Percentiles rank a stretch among this genome's conserved stretches.
These are phyloP conservation scores for Anser brachyrhynchus DNA, from an alignment of 2,113 vertebrate genomes.

Conservation along the genomic window DNA sequence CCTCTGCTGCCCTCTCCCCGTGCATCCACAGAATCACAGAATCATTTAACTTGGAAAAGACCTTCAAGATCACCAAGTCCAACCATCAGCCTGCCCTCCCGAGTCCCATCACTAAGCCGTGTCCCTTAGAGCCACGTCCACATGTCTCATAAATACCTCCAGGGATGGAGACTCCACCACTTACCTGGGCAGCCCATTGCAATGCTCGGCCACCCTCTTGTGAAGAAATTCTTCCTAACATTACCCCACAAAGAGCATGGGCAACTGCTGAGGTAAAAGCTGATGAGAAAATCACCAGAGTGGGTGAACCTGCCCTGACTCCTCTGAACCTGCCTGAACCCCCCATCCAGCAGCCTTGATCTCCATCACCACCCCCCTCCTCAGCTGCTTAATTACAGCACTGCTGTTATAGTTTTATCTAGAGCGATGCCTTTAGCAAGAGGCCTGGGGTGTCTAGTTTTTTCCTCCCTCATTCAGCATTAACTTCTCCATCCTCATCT, in stretches of 20 bases:
- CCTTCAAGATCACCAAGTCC: background rate
- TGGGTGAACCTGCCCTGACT: background rate
- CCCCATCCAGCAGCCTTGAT: background rate
- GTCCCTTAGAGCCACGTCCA: background rate
- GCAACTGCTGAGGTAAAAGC: background rate
- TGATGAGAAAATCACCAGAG: background rate
- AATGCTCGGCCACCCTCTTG: background rate
- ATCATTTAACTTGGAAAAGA: background rate
- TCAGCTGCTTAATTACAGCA: background rate
- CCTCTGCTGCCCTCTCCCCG: fast-evolving
- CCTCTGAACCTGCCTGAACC: background rate
- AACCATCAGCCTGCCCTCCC: background rate
- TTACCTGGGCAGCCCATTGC: background rate
- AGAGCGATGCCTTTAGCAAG: background rate
- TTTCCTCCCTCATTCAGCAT: background rate
- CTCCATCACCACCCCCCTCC: fast-evolving
- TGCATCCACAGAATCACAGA: background rate
- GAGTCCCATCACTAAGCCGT: too few relatives aligned
- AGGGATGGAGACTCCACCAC: background rate
- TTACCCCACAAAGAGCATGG: background rate
- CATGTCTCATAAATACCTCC: background rate
- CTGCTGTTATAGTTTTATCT: background rate
- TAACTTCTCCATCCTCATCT: background rate
- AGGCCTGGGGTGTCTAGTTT: background rate
- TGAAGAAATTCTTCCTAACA: background rate